Base-by-base conservation (phyloP, 2,113 vertebrate species). In the Eubucco bourcierii region DNA sequence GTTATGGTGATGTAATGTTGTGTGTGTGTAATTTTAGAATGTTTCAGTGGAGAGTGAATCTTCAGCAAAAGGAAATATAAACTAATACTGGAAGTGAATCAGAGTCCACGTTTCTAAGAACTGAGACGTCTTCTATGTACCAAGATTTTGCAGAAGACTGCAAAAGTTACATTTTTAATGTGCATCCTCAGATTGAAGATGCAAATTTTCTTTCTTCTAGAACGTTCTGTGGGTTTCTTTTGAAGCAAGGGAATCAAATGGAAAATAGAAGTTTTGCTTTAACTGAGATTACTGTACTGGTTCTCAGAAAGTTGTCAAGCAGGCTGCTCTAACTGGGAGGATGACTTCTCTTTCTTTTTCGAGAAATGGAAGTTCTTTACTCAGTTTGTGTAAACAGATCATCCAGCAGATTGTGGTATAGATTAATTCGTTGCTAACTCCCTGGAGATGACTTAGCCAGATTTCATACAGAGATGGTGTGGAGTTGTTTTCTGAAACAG, bases 1-100 rank as follows among this genome's bases (percentile, higher is more conserved):
- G 16, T 20, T n/a, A n/a, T n/a, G 24, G 67, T 60, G 84, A 87
- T 61, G 63, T 73, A 60, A n/a, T 76, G 29, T 70, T 79, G n/a
- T 68, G 55, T 58, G n/a, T n/a, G n/a, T n/a, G n/a, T 85, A 33
- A 85, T 90, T 87, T 71, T 24, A 44, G 71, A 34, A 70, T 25
- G n/a, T 66, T 85, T 85, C 33, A 28, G 24, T 18, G 19, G 46
- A 66, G 64, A 70, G 39, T 31, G 41, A n/a, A 64, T 85, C 28
- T 71, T 88, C 28, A 28, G 15, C 34, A 47, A 85, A 21, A 28
- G 20, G 76, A 90, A 80, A 84, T 39, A 18, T 4, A 58, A 70
- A 10, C 23, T 82, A 66, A 50, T 63, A 25, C 27, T 46, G 72
- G 33, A 59, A 52, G 33, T 33, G 63, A 73, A 59, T 66, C 60